A percentile compares a stretch with the other conserved stretches of the same genome.
Conservation (phyloP, 2,797 vertebrate species). For the Anguilla anguilla region DNA sequence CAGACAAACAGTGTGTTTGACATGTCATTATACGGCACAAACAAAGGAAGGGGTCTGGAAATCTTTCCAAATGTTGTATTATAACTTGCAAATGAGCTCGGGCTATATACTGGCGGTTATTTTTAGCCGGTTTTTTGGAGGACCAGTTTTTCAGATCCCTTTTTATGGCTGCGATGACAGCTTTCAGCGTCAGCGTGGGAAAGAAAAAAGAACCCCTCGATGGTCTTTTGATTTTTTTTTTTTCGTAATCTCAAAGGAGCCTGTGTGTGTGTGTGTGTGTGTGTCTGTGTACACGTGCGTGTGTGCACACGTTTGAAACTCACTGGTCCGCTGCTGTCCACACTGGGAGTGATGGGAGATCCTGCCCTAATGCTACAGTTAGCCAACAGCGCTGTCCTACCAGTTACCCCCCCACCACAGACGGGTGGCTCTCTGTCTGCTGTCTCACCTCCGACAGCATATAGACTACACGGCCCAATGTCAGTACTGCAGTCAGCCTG, state of each 20-base stretch:
- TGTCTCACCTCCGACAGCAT: background rate
- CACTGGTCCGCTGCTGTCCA: too few relatives aligned
- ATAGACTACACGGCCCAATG: background rate
- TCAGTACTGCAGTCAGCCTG: background rate
- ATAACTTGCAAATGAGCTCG: conserved; percentile 33
- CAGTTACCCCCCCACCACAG: background rate
- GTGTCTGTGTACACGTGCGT: conserved; percentile 47
- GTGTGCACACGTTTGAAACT: background rate
- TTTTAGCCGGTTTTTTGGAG: conserved; percentile 24
- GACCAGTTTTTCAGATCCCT: conserved; percentile 12
- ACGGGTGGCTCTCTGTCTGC: background rate
- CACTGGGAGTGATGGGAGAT: too few relatives aligned
- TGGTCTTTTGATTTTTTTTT: conserved; percentile 21
- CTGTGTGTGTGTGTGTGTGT: conserved; percentile 32
- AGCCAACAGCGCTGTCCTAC: too few relatives aligned
- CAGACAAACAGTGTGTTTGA: conserved; percentile 51
- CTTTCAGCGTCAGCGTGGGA: conserved; percentile 18
- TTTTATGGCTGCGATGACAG: conserved; percentile 26
- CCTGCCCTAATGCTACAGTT: too few relatives aligned
- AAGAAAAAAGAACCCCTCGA: conserved; percentile 3
- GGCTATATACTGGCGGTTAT: conserved; percentile 14
- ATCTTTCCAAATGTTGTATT: conserved; percentile 33
- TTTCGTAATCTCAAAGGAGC: conserved; percentile 10
- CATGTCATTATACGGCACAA: conserved; percentile 52
- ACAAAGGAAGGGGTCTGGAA: conserved; percentile 47